Base-by-base conservation (phyloP, 2,113 vertebrate genomes). In the Puffinus mauretanicus region DNA sequence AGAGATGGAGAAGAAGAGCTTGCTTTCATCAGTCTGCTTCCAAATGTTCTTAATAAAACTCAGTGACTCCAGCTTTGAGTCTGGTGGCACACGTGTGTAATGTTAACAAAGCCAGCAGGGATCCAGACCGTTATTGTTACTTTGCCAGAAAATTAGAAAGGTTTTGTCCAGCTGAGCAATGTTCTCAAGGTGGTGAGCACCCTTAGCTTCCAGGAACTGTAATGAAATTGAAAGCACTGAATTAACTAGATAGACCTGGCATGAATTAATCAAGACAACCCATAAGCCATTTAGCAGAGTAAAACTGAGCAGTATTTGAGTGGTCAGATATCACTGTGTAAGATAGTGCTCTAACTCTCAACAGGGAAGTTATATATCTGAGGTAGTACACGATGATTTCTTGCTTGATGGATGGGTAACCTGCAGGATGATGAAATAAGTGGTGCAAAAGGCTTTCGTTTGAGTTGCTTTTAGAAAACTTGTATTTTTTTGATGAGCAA, bases 211-310 rank as follows among this genome's bases (percentile, higher is more conserved):
- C 78, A 89, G 64, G 34, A 94, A 64, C 66, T 75, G 32, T 64
- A 73, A 82, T 80, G 66, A 85, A 72, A 34, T 76, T 87, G 54
- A 83, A 94, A 96, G 72, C 52, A 82, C 69, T 54, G 65, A 72
- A 73, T 88, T 92, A 93, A 77, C 65, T 86, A 67, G 71, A 57
- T 76, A 79, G 75, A 79, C 66, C 47, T 61, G 66, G 29, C 57
- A 46, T 92, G 51, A 91, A 96, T 93, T 91, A 94, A 89, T 95
- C 42, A 85, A 77, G 73, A 87, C 36, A 78, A 17, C 32, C 47
- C 47, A 42, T 76, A 87, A 95, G 25, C 49, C 65, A 61, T 83
- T 93, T 93, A 81, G 30, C 11, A 94, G 62, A 75, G 49, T 83
- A 86, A 82, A 89, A 57, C 20, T 66, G 90, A 92, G 73, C 38